Percentiles rank a stretch among this genome's conserved stretches.
These are phyloP conservation scores for Trachelus stipa DNA, from an alignment of 2,888 invertebrate genomes.

Conservation along the genomic window DNA sequence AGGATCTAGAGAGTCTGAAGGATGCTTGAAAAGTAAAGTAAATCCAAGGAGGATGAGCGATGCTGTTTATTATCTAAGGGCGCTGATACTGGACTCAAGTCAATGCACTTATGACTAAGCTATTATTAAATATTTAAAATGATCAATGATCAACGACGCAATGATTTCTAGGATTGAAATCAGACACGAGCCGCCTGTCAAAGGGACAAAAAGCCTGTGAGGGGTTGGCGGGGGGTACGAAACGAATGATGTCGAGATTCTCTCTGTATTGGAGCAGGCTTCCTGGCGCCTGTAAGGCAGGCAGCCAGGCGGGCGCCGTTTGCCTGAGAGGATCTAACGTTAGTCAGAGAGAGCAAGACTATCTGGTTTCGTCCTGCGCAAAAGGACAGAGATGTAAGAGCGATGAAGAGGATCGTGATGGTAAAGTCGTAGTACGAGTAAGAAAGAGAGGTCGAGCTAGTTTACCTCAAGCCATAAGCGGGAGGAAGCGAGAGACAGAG, in stretches of 20 bases:
- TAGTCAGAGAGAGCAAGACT: constrained; percentile 37
- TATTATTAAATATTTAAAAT: constrained; percentile 1
- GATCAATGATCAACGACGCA: background rate
- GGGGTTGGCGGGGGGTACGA: constrained; percentile 28
- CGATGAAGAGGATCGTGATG: constrained; percentile 21
- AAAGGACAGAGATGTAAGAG: constrained; percentile 22
- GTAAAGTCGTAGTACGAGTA: background rate
- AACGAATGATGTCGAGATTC: constrained; percentile 47
- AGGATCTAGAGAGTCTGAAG: constrained; percentile 3
- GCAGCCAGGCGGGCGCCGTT: constrained; percentile 65
- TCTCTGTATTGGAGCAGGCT: constrained; percentile 48
- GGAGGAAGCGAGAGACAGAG: constrained; percentile 14
- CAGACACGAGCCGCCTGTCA: background rate
- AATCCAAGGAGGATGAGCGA: constrained; percentile 31
- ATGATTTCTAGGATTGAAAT: background rate
- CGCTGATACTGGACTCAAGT: background rate
- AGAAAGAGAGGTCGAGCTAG: background rate
- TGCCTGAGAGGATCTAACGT: constrained; percentile 58
- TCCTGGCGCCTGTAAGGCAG: constrained; percentile 63
- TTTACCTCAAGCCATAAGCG: background rate
- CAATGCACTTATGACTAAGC: too few species aligned
- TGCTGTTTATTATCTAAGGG: constrained; percentile 12
- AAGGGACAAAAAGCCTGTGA: background rate
- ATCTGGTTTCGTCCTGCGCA: constrained; percentile 26
- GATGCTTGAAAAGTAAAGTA: constrained; percentile 35